Evolutionary conservation across 1,140 invertebrate genomes (phyloP).

Genomic region (Arctopsyche grandis): DNA sequence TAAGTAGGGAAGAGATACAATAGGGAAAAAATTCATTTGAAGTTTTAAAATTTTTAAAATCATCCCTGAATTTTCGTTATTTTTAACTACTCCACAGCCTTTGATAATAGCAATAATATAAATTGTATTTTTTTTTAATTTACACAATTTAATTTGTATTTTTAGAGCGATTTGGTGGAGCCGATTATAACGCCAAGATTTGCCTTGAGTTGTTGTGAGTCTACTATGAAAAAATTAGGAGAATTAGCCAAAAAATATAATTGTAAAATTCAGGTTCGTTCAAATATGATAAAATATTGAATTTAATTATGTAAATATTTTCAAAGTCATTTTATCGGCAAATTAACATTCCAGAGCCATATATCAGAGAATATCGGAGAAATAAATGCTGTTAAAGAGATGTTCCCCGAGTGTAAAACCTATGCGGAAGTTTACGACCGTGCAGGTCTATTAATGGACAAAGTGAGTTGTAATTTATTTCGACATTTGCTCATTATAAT

Average conservation of each 20-base stretch:
- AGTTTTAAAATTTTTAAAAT: too few relatives aligned
- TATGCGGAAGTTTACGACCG: constrained; percentile 83
- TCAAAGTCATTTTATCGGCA: not conserved
- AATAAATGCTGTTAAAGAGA: constrained; percentile 71
- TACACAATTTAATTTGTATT: constrained; percentile 29
- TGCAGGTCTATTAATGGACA: constrained; percentile 77
- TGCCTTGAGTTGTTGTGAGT: constrained; percentile 80
- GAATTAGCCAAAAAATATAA: constrained; percentile 75
- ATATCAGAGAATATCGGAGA: constrained; percentile 84
- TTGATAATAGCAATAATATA: too few relatives aligned
- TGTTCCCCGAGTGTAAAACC: constrained; percentile 68
- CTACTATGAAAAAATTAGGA: constrained; percentile 75
- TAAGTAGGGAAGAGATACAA: too few relatives aligned
- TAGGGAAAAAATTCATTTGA: too few relatives aligned
- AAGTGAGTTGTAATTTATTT: constrained; percentile 64
- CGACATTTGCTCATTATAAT: not conserved
- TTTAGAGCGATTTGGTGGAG: constrained; percentile 77
- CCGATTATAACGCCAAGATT: constrained; percentile 90
- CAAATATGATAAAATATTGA: not conserved
- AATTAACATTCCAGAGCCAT: constrained; percentile 75
- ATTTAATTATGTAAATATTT: not conserved
- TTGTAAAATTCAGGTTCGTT: constrained; percentile 78
- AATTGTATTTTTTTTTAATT: not conserved
- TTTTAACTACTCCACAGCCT: too few relatives aligned
- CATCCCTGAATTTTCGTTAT: too few relatives aligned